Evolutionary conservation across 2,888 invertebrate genomes (phyloP), one percentile per base, ranked within the genome.

Genomic region (Diloba caeruleocephala): DNA sequence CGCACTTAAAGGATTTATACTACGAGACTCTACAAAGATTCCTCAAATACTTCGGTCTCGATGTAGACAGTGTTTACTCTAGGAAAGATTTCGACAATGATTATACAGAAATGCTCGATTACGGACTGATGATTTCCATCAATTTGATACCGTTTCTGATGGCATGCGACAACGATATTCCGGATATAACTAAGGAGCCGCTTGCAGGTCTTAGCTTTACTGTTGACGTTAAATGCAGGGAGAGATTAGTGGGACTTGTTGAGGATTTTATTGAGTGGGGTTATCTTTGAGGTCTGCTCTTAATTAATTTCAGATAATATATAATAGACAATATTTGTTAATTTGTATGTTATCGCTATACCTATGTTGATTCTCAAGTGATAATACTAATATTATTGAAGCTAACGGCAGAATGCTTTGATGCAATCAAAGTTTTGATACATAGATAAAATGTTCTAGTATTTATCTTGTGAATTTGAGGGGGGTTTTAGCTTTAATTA

Each of bases 1-100:
- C 62, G 1, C 6, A 77, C 19, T 49, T 87, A 0, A 84, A 81
- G 41, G 66, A 81, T 6, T 1, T 74, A 0, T 88, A 88, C 58
- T 76, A 77, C 31, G 56, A 71, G 0, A 68, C 67, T 2, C 51
- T 87, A 26, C 49, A 23, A 21, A 53, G 53, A 0, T 83, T 80
- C 42, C 49, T 87, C 0, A 45, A 56, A 1, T 48, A 74, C 31
- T 88, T 87, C 38, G 52, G 70, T 2, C 59, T 85, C 0, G 69
- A 81, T 8, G 48, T 78, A 0, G 46, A 71, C 0, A 37, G 38
- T 0, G 49, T 79, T 0, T 87, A 72, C 28, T 68, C 83, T 0
- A 82, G 53, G 28, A 45, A 65, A 0, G 66, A 71, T 9, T 85
- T 84, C 42, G 82, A 87, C 12, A 58, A 49, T 3, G 66, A 76